phyloP scores from a whole-genome alignment of 2,113 vertebrate species.

The Chiloscyllium plagiosum region DNA sequence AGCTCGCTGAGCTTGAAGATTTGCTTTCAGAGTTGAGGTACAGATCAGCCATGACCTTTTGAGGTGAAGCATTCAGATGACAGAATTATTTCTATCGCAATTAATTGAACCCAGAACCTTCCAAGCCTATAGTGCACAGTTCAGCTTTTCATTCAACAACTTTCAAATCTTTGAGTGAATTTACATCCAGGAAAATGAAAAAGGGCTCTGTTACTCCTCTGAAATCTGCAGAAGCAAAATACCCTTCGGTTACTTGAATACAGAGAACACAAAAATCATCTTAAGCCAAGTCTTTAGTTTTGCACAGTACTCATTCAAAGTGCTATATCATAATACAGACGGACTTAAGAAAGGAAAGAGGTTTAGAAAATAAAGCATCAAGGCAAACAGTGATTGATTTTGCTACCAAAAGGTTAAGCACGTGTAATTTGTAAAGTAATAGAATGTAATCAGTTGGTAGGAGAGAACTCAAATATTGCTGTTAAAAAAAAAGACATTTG shows the following conservation, averaged over 20 bases:
- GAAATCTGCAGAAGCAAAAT: background rate
- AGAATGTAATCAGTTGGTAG: too few relatives aligned
- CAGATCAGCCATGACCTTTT: background rate
- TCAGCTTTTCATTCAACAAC: background rate
- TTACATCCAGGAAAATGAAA: background rate
- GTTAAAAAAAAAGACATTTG: too few relatives aligned
- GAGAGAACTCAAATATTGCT: too few relatives aligned
- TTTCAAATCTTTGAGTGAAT: background rate
- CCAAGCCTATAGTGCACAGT: background rate
- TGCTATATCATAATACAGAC: background rate
- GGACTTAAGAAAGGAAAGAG: too few relatives aligned
- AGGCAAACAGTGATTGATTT: too few relatives aligned
- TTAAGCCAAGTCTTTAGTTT: background rate
- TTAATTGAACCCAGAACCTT: background rate
- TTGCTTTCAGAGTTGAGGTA: background rate
- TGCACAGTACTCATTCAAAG: background rate
- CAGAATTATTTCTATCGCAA: background rate
- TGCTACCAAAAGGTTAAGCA: too few relatives aligned
- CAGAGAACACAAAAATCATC: background rate
- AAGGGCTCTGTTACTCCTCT: background rate
- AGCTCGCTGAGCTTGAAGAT: too few relatives aligned
- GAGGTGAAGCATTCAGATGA: background rate
- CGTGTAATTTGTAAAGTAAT: too few relatives aligned
- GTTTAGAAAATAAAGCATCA: too few relatives aligned
- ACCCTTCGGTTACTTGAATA: background rate